Percentiles rank a stretch among this genome's conserved stretches.
Conservation (phyloP, 2,888 invertebrate genomes). For the Agrotis clavis region DNA sequence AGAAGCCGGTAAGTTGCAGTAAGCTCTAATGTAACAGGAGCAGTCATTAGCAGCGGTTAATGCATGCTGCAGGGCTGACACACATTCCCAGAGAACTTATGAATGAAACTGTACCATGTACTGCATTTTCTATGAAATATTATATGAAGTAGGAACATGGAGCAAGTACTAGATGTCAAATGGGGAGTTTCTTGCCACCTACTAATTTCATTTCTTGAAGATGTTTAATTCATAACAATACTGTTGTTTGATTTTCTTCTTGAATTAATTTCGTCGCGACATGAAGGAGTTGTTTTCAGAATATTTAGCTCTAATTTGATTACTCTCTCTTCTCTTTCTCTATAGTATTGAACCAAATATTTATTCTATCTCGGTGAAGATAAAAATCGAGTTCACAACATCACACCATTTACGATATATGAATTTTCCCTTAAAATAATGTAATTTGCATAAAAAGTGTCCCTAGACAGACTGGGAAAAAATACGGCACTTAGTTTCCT, state of each 20-base stretch:
- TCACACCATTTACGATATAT: constrained; percentile 1
- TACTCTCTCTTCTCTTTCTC: too few species aligned
- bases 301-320: background rate
- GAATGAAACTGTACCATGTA: constrained; percentile 39
- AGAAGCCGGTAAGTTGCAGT: constrained; percentile 38
- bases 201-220: background rate
- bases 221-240: constrained; percentile 3
- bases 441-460: constrained; percentile 55
- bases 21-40: constrained; percentile 45
- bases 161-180: constrained; percentile 1
- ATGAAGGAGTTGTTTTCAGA: background rate
- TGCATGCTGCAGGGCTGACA: constrained; percentile 31
- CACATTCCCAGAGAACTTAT: constrained; percentile 21
- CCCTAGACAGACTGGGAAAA: constrained; percentile 25
- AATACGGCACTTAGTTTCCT: constrained; percentile 33
- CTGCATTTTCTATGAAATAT: constrained; percentile 23
- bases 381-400: background rate
- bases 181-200: background rate
- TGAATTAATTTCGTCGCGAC: background rate
- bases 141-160: constrained; percentile 1
- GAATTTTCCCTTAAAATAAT: constrained; percentile 17
- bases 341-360: too few species aligned
- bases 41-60: constrained; percentile 52
- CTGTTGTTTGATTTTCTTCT: background rate
- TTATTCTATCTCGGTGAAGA: too few species aligned